A percentile compares a stretch with the other conserved stretches of the same genome.
These are phyloP conservation scores for Brachionus koreanus DNA, from an alignment of 1,140 invertebrate species.

Conservation along the genomic window DNA sequence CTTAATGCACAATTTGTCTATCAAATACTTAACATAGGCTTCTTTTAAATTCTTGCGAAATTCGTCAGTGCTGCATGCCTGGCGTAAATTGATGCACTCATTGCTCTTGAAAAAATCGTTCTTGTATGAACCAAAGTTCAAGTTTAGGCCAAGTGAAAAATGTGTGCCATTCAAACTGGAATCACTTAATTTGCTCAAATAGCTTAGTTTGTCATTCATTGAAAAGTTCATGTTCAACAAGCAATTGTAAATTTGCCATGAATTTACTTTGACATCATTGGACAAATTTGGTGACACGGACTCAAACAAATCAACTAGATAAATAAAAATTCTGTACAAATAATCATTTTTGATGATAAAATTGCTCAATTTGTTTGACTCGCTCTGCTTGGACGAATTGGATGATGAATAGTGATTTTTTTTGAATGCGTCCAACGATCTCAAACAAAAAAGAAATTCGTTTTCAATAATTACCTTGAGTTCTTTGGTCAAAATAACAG, in stretches of 20 bases:
- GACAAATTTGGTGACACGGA: not conserved
- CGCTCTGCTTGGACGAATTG: not conserved
- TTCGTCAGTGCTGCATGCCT: conserved; percentile 34
- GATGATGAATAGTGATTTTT: not conserved
- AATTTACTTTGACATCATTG: conserved; percentile 8
- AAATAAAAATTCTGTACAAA: conserved; percentile 31
- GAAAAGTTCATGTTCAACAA: conserved; percentile 30
- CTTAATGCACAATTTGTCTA: conserved; percentile 27
- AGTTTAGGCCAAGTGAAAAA: not conserved
- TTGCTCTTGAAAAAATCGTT: conserved; percentile 39
- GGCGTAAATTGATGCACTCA: conserved; percentile 22
- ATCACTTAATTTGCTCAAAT: conserved; percentile 3
- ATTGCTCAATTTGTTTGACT: not conserved
- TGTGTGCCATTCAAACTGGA: not conserved
- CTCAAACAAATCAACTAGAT: conserved; percentile 30
- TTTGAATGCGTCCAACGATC: conserved; percentile 22
- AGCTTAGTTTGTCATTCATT: conserved; percentile 38
- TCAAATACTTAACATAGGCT: conserved; percentile 37
- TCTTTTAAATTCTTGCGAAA: conserved; percentile 32
- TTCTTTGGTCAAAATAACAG: not conserved
- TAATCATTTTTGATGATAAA: conserved; percentile 37
- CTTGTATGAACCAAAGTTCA: conserved; percentile 7
- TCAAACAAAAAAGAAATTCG: conserved; percentile 23
- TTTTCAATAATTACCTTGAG: conserved; percentile 17
- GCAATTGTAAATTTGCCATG: conserved; percentile 43